phyloP scores from a whole-genome alignment of 2,888 invertebrate species.

The Fragum sueziense region DNA sequence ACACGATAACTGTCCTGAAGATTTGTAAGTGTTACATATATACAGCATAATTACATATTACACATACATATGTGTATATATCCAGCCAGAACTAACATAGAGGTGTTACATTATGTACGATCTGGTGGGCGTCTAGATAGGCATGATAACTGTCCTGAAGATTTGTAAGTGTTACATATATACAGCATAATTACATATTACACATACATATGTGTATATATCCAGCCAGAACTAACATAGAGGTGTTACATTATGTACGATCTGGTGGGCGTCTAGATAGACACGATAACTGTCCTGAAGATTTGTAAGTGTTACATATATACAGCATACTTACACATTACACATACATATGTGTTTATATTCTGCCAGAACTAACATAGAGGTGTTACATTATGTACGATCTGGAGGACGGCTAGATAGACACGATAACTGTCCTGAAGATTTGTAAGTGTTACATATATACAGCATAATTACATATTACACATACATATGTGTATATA shows the following conservation, averaged over 20 bases:
- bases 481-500: too few species aligned
- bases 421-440: constrained; percentile 91
- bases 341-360: too few species aligned
- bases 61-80: too few species aligned
- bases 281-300: constrained; percentile 91
- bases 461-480: too few species aligned
- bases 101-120: constrained; percentile 94
- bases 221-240: constrained; percentile 94
- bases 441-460: constrained; percentile 84
- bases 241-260: constrained; percentile 94
- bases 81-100: constrained; percentile 94
- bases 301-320: constrained; percentile 84
- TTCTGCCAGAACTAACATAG: constrained; percentile 94
- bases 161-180: constrained; percentile 84
- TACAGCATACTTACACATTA: too few species aligned
- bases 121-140: constrained; percentile 90
- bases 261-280: constrained; percentile 90
- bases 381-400: constrained; percentile 94
- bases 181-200: too few species aligned
- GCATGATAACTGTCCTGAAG: constrained; percentile 91
- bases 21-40: constrained; percentile 84
- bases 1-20: constrained; percentile 91
- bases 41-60: too few species aligned
- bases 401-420: constrained; percentile 90
- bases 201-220: too few species aligned